Evolutionary conservation across 2,113 vertebrate species (phyloP).

Genomic region (Corythornis cristatus): DNA sequence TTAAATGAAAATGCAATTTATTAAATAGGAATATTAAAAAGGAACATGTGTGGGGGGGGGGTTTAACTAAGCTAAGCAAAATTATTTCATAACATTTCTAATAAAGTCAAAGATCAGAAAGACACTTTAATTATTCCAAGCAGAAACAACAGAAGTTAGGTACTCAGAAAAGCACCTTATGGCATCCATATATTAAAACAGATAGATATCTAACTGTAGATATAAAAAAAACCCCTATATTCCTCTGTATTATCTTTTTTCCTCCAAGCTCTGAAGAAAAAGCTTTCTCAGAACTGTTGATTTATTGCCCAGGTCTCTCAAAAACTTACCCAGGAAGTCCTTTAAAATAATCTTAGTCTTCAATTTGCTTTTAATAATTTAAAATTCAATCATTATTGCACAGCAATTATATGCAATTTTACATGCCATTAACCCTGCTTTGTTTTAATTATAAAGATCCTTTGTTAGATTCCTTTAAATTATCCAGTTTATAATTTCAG

Average conservation of each 20-base stretch:
- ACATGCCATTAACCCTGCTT: slow-evolving; percentile 91
- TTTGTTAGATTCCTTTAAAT: slow-evolving; percentile 86
- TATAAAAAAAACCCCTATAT: not conserved
- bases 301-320: slow-evolving; percentile 35
- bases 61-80: not conserved
- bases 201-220: not conserved
- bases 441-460: slow-evolving; percentile 92
- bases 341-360: slow-evolving; percentile 63
- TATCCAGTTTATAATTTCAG: slow-evolving; percentile 85
- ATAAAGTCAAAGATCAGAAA: not conserved
- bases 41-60: not conserved
- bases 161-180: not conserved
- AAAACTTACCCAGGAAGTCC: slow-evolving; percentile 45
- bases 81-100: not conserved
- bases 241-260: not conserved
- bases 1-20: not conserved
- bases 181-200: not conserved
- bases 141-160: not conserved
- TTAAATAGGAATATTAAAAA: not conserved
- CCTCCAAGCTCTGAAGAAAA: not conserved
- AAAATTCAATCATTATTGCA: slow-evolving; percentile 82
- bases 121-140: not conserved
- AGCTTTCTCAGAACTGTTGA: slow-evolving; percentile 33
- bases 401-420: slow-evolving; percentile 88
- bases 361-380: slow-evolving; percentile 80